phyloP scores from a whole-genome alignment of 2,888 invertebrate species.

The Macrophya annulata region DNA sequence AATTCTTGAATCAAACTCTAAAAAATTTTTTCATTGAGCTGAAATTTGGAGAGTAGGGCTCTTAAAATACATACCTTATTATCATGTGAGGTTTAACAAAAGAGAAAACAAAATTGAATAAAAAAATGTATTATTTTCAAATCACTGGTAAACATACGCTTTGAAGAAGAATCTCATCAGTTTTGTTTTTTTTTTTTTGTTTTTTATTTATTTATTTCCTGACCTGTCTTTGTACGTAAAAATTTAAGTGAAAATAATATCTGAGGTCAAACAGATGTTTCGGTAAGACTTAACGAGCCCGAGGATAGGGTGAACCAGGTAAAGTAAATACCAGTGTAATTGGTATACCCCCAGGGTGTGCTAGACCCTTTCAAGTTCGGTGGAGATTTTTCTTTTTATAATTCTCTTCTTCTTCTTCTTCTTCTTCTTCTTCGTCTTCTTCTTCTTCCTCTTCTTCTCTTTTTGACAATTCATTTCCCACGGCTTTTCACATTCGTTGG shows the following conservation, averaged over 20 bases:
- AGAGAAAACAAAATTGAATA: no score
- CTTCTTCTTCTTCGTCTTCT: neutral
- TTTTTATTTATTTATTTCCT: no score
- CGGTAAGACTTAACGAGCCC: neutral
- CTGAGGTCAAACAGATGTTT: conserved; percentile 1
- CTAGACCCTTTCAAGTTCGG: neutral
- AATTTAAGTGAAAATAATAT: neutral
- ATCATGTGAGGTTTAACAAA: no score
- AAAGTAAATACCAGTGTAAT: conserved; percentile 20
- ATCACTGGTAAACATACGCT: no score
- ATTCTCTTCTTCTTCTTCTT: no score
- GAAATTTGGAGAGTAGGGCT: no score
- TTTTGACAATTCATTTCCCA: conserved; percentile 12
- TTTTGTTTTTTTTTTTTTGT: no score
- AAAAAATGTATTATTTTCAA: no score
- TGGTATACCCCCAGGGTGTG: neutral
- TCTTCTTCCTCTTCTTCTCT: neutral
- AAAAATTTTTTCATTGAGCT: no score
- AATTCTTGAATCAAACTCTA: no score
- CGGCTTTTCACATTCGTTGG: neutral
- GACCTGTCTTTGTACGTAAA: neutral
- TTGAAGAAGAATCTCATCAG: no score
- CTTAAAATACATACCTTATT: no score
- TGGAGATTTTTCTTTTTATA: neutral
- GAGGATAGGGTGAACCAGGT: neutral